A percentile compares a stretch with the other conserved stretches of the same genome.
Conservation (phyloP, 1,140 invertebrate species). For the Plectrocnemia conspersa region DNA sequence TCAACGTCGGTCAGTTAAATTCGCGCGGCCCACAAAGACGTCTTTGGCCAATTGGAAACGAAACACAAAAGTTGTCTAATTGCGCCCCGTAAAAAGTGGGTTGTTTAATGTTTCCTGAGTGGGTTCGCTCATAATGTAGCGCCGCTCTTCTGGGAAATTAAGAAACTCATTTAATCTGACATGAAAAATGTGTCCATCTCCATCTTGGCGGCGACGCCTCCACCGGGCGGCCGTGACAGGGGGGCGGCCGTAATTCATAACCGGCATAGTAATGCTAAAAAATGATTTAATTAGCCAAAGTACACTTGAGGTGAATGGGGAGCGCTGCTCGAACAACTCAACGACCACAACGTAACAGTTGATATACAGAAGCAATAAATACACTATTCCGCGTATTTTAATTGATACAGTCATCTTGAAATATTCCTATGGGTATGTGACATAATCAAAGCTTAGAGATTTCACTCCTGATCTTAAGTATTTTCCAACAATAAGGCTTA, state of each 20-base stretch:
- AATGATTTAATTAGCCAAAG: slow-evolving; percentile 29
- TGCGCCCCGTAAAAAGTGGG: slow-evolving; percentile 24
- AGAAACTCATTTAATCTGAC: slow-evolving; percentile 36
- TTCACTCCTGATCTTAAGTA: too few relatives aligned
- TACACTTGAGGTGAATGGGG: too few relatives aligned
- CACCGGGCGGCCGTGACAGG: slow-evolving; percentile 14
- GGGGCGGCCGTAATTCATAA: slow-evolving; percentile 25
- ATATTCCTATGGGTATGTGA: too few relatives aligned
- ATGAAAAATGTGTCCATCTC: slow-evolving; percentile 34
- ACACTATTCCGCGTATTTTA: too few relatives aligned
- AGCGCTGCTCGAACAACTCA: too few relatives aligned
- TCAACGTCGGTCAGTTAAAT: too few relatives aligned
- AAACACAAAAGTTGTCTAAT: slow-evolving; percentile 18
- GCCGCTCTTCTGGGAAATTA: slow-evolving; percentile 33
- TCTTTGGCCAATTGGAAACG: not conserved
- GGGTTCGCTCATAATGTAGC: slow-evolving; percentile 20
- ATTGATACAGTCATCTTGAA: too few relatives aligned
- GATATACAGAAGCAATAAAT: too few relatives aligned
- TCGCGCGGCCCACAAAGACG: too few relatives aligned
- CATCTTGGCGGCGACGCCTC: slow-evolving; percentile 22
- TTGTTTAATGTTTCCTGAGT: slow-evolving; percentile 28
- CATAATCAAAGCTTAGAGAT: too few relatives aligned
- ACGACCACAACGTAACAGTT: too few relatives aligned
- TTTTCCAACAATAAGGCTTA: too few relatives aligned
- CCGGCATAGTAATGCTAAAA: slow-evolving; percentile 30